These are phyloP conservation scores for Cheilosia vulpina DNA, from an alignment of 2,888 invertebrate species.

Conservation along the genomic window DNA sequence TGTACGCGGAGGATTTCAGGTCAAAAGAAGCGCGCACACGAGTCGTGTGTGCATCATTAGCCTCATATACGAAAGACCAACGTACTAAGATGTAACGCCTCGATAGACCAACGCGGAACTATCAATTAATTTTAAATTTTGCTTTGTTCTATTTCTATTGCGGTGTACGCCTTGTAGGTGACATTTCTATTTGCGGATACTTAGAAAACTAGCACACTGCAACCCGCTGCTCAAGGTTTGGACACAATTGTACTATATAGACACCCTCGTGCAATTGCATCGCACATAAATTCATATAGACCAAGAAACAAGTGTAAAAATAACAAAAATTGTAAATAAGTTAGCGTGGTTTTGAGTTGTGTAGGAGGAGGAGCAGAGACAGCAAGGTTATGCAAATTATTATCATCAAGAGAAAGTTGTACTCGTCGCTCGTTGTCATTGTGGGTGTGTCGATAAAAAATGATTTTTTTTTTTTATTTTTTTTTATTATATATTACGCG, in stretches of 20 bases:
- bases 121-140: slow-evolving; percentile 21
- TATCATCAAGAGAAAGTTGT: slow-evolving; percentile 57
- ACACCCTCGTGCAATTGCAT: slow-evolving; percentile 14
- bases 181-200: neutral
- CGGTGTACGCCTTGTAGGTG: slow-evolving; percentile 7
- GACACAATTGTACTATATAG: slow-evolving; percentile 3
- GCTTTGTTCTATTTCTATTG: slow-evolving; percentile 34
- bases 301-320: slow-evolving; percentile 30
- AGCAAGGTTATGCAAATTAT: slow-evolving; percentile 63
- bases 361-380: slow-evolving; percentile 37
- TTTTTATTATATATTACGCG: slow-evolving; percentile 12
- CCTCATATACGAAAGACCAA: slow-evolving; percentile 35
- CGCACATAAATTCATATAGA: slow-evolving; percentile 23
- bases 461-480: neutral
- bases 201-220: slow-evolving; percentile 33
- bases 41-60: slow-evolving; percentile 23
- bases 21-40: slow-evolving; percentile 57
- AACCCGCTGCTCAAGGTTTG: slow-evolving; percentile 30
- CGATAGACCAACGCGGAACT: slow-evolving; percentile 57
- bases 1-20: slow-evolving; percentile 39
- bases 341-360: slow-evolving; percentile 30
- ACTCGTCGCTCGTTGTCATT: neutral
- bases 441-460: slow-evolving; percentile 43
- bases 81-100: slow-evolving; percentile 41
- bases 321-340: slow-evolving; percentile 47